Evolutionary conservation across 1,140 invertebrate species (phyloP).

Genomic region (Dendroctonus valens): DNA sequence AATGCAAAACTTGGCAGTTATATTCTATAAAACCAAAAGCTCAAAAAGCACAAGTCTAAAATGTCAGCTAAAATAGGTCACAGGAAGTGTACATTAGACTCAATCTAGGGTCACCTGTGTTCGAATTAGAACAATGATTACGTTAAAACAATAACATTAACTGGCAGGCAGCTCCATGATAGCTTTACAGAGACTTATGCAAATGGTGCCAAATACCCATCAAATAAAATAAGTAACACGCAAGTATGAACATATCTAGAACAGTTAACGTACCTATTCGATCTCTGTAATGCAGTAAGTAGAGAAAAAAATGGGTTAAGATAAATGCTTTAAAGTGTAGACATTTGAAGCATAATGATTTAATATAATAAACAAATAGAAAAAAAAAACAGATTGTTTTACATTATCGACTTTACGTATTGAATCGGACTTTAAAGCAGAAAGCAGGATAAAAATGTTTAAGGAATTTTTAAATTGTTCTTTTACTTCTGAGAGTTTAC

Average conservation of each 20-base stretch:
- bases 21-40: too few species aligned
- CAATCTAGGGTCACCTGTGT: slow-evolving; percentile 41
- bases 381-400: background rate
- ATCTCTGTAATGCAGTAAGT: slow-evolving; percentile 48
- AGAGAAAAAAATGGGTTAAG: slow-evolving; percentile 35
- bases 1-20: too few species aligned
- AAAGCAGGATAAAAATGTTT: too few species aligned
- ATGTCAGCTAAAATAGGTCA: too few species aligned
- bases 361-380: slow-evolving; percentile 5
- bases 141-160: slow-evolving; percentile 19
- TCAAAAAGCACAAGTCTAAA: too few species aligned
- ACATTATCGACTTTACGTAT: background rate
- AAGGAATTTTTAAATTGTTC: too few species aligned
- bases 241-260: slow-evolving; percentile 33
- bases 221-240: slow-evolving; percentile 27
- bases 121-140: slow-evolving; percentile 15
- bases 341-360: slow-evolving; percentile 8
- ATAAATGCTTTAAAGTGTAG: slow-evolving; percentile 15
- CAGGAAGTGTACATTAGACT: slow-evolving; percentile 35
- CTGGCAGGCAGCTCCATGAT: slow-evolving; percentile 9
- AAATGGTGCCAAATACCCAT: slow-evolving; percentile 16
- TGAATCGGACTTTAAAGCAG: too few species aligned
- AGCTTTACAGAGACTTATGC: slow-evolving; percentile 19
- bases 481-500: too few species aligned
- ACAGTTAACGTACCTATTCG: slow-evolving; percentile 48